Evolutionary conservation across 2,113 vertebrate genomes (phyloP).

Genomic region (Cervus canadensis): DNA sequence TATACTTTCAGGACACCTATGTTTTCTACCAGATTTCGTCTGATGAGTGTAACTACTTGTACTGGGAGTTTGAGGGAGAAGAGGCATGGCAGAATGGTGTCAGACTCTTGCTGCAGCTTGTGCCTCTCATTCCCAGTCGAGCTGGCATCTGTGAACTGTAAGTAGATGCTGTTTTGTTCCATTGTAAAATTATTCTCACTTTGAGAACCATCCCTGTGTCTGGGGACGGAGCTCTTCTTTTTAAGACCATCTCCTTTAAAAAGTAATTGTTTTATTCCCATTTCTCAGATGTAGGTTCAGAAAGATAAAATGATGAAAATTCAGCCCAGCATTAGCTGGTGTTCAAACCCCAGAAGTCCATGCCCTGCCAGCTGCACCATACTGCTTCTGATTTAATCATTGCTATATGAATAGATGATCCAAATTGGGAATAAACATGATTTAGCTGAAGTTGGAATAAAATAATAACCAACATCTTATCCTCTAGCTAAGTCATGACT

Average conservation of each 20-base stretch:
- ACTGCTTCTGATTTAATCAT: background rate
- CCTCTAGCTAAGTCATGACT: slow-evolving; percentile 41
- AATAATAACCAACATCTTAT: slow-evolving; percentile 27
- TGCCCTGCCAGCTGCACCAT: background rate
- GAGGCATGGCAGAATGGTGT: slow-evolving; percentile 93
- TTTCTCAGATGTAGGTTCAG: slow-evolving; percentile 9
- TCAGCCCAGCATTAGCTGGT: background rate
- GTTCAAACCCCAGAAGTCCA: background rate
- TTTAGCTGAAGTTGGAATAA: slow-evolving; percentile 16
- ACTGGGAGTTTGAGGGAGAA: slow-evolving; percentile 94
- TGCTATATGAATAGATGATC: background rate
- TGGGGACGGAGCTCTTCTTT: background rate
- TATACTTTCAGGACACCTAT: slow-evolving; percentile 94
- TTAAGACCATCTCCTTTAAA: background rate
- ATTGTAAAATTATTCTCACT: background rate
- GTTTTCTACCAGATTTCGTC: slow-evolving; percentile 95
- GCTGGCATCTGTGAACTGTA: slow-evolving; percentile 88
- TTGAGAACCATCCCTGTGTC: background rate
- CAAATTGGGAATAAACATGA: slow-evolving; percentile 17
- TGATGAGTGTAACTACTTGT: slow-evolving; percentile 91
- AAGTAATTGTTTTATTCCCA: background rate
- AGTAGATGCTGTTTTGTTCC: slow-evolving; percentile 74
- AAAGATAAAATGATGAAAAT: background rate
- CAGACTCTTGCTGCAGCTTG: slow-evolving; percentile 90
- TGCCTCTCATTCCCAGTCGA: slow-evolving; percentile 88